Evolutionary conservation across 2,113 vertebrate species (phyloP), one percentile per base, ranked within the genome.

Genomic region (Phrynosoma blainvillii): DNA sequence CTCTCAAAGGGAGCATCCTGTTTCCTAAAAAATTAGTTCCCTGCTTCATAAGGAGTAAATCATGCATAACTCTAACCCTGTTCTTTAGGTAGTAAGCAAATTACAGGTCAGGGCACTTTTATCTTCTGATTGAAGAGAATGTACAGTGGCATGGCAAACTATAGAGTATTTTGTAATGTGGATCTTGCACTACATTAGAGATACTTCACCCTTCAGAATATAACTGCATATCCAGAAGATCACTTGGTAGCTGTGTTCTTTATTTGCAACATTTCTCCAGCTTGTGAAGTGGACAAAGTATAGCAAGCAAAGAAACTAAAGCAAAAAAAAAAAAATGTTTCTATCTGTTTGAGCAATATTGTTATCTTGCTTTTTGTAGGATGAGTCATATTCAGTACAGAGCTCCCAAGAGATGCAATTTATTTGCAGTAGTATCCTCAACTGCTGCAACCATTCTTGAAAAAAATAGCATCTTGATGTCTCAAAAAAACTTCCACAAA

Each of bases 61-160:
- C 54, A n/a, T 21, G 13, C 71, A 20, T 80, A 75, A 2, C 70
- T 84, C 71, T 89, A 36, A 73, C 25, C 32, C 89, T 89, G 20
- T 20, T 88, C 9, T 8, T 87, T 59, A 32, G 4, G 1, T 75
- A 1, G 18, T 7, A 74, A n/a, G 85, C 2, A 68, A n/a, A 78
- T 71, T 56, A n/a, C 8, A 78, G 11, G 52, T 54, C 12, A 42
- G 11, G 4, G 1, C 30, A 30, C 40, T 42, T 78, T 21, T 4
- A 8, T 10, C 78, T 30, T 0, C 3, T 40, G 30, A 76, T 73
- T 87, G 14, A 75, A 21, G 8, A 82, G 5, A 16, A 65, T 54
- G 79, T 3, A 71, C 23, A 25, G 6, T 59, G 36, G 5, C 47
- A 75, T 42, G 47, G 75, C 21, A 76, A 47, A 42, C 65, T 77